These are phyloP conservation scores for Columba guinea DNA, from an alignment of 2,797 vertebrate species.

Conservation along the genomic window DNA sequence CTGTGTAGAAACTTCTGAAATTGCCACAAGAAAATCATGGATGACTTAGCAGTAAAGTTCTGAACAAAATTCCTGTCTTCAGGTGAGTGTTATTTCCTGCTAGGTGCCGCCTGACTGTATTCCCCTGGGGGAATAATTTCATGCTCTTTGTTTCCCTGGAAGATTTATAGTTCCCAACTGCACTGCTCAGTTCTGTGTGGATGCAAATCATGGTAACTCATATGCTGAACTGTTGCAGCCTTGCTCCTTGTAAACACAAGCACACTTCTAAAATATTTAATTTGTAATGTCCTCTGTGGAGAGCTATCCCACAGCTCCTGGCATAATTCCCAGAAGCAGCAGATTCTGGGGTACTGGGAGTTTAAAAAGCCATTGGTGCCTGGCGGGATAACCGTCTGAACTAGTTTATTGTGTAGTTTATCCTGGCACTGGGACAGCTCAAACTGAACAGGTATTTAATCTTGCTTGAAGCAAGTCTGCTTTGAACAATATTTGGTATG, in stretches of 20 bases:
- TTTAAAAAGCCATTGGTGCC: conserved; percentile 47
- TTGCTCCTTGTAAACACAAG: conserved; percentile 49
- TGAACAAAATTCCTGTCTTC: conserved; percentile 38
- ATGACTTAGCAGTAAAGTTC: background rate
- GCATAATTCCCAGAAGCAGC: conserved; percentile 62
- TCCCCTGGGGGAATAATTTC: conserved; percentile 26
- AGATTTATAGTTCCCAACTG: conserved; percentile 27
- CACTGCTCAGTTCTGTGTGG: background rate
- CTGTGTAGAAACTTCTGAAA: background rate
- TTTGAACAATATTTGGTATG: conserved; percentile 63
- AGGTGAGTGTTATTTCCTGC: conserved; percentile 28
- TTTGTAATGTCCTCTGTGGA: conserved; percentile 48
- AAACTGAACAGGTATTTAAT: conserved; percentile 68
- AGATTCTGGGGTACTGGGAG: conserved; percentile 57
- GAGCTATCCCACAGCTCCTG: conserved; percentile 60
- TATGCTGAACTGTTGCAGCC: conserved; percentile 16
- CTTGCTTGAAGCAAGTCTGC: conserved; percentile 61
- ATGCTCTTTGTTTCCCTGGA: background rate
- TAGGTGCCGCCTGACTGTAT: background rate
- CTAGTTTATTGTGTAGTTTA: conserved; percentile 50
- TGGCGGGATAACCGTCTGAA: conserved; percentile 28
- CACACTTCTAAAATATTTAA: conserved; percentile 60
- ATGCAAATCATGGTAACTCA: conserved; percentile 58
- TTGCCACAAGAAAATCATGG: background rate
- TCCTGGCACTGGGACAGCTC: conserved; percentile 65